phyloP scores from a whole-genome alignment of 2,797 vertebrate species.

The Mycteria americana region DNA sequence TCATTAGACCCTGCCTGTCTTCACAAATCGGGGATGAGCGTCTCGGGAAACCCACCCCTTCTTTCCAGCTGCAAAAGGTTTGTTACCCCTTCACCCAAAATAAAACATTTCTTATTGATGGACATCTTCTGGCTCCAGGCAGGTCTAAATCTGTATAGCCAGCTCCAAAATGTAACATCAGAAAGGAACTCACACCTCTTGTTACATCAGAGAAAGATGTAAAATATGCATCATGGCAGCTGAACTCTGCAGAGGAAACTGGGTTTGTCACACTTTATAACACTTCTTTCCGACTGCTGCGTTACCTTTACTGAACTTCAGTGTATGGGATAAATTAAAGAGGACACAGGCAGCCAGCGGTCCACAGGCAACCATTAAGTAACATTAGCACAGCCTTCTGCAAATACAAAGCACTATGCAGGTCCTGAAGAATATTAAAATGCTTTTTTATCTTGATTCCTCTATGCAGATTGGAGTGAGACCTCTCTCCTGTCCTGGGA shows the following conservation, averaged over 20 bases:
- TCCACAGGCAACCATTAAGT: neutral
- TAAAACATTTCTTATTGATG: neutral
- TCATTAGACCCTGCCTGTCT: neutral
- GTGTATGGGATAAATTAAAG: slow-evolving; percentile 30
- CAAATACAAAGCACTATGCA: neutral
- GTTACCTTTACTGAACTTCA: slow-evolving; percentile 1
- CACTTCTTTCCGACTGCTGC: neutral
- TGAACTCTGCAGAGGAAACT: slow-evolving; percentile 34
- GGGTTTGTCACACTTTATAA: slow-evolving; percentile 47
- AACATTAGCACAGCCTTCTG: neutral
- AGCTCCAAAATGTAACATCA: slow-evolving; percentile 4
- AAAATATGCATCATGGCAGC: slow-evolving; percentile 46
- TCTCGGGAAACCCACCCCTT: neutral
- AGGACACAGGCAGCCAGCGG: slow-evolving; percentile 7
- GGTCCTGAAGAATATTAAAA: neutral
- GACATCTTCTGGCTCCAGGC: slow-evolving; percentile 10
- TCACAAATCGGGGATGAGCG: fast-evolving
- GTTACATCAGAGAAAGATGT: slow-evolving; percentile 16
- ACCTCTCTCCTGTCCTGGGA: neutral
- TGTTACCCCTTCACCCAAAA: neutral
- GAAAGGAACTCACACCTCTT: slow-evolving; percentile 34
- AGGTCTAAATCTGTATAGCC: neutral
- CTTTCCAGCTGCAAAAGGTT: neutral
- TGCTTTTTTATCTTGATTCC: neutral
- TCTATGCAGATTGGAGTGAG: neutral